Conservation (phyloP, 2,797 vertebrate genomes). For the Novumbra hubbsi region DNA sequence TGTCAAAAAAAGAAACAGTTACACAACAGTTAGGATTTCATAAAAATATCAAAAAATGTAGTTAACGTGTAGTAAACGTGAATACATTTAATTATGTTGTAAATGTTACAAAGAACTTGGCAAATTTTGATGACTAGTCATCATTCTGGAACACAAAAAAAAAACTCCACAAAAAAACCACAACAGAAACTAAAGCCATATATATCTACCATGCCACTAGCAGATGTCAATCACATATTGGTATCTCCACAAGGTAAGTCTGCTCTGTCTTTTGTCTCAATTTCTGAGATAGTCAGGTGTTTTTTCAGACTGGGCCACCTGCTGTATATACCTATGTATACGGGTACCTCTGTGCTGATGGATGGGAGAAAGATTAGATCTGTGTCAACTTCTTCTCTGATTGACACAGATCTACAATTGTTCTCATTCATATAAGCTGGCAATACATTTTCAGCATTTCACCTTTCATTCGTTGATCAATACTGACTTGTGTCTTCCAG, state of each 20-base stretch:
- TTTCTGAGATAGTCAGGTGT: background rate
- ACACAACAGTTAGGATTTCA: background rate
- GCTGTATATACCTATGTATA: background rate
- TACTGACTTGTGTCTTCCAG: slow-evolving; percentile 40
- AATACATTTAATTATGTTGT: background rate
- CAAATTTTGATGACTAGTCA: background rate
- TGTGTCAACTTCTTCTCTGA: too few species aligned
- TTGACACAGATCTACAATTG: background rate
- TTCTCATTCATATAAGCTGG: background rate
- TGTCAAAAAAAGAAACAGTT: background rate
- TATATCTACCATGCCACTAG: slow-evolving; percentile 40
- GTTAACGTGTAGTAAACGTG: background rate
- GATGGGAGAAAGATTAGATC: background rate
- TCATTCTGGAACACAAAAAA: background rate
- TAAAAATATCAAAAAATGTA: background rate
- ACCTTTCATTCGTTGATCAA: background rate
- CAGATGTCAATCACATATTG: slow-evolving; percentile 16
- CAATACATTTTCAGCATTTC: background rate
- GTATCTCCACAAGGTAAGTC: background rate
- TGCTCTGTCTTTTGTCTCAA: background rate
- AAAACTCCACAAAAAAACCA: slow-evolving; percentile 65
- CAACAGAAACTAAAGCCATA: slow-evolving; percentile 40
- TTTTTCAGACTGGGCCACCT: background rate
- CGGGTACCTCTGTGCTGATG: background rate
- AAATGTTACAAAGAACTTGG: background rate